Evolutionary conservation across 2,797 vertebrate genomes (phyloP), one percentile per base, ranked within the genome.

Genomic region (Sebastes cheni): DNA sequence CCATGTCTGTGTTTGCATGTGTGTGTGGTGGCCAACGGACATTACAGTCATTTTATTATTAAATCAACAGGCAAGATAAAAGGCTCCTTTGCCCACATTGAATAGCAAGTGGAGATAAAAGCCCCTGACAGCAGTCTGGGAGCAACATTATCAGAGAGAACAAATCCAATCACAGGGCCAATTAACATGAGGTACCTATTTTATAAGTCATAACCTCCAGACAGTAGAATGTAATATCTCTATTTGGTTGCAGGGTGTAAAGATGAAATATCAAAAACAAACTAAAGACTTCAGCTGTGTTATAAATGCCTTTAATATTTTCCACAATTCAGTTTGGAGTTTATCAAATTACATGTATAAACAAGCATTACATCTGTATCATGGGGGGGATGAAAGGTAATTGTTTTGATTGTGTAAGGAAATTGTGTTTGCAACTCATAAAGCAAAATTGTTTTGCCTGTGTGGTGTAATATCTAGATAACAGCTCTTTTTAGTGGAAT

Each of bases 41-140:
- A 83, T 86, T 66, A 62, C 36, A 72, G 83, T 67, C 25, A 8
- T 89, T 81, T 85, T 83, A 84, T 88, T 86, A 92, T 91, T 91
- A 76, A 88, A 93, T 95, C 87, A 91, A 65, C 78, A 80, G 79
- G 56, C 52, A 64, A 80, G 82, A 92, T 90, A 86, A 93, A 92
- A 91, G 81, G 71, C 66, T 81, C 56, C 78, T 77, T 71, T 82
- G 83, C 74, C 67, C 75, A 73, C 81, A 67, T 29, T 77, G 87
- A 86, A 71, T 65, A 81, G 83, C 74, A 77, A 78, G 84, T 66
- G 77, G 65, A 75, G 83, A 91, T 86, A 83, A 93, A 87, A 84
- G 79, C 71, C 56, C 52, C 58, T 70, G 83, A 87, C 72, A 61
- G 74, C 58, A 69, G 67, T 72, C 73, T 82, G 84, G 86, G 81